These are phyloP conservation scores for Pelecanoides urinatrix DNA, from an alignment of 2,113 vertebrate species.

Conservation along the genomic window DNA sequence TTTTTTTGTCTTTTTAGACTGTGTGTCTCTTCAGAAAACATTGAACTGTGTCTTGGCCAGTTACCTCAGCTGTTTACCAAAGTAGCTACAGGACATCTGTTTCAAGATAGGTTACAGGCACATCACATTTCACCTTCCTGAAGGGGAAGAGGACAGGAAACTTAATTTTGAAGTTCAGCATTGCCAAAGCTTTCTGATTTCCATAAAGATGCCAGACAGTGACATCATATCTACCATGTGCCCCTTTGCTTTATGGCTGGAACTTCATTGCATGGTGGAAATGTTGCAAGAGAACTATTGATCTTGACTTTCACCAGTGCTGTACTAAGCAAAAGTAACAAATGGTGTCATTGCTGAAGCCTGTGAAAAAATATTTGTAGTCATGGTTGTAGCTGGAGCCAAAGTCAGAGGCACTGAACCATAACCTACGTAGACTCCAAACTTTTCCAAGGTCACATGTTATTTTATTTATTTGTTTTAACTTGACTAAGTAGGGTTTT, in stretches of 20 bases:
- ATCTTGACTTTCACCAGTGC: constrained; percentile 68
- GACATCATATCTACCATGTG: constrained; percentile 41
- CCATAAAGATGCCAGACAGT: constrained; percentile 23
- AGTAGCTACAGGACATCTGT: constrained; percentile 24
- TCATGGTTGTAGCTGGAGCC: constrained; percentile 66
- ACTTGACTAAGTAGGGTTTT: constrained; percentile 63
- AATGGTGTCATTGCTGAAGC: constrained; percentile 72
- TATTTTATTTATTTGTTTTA: constrained; percentile 71
- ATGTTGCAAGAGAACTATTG: constrained; percentile 54
- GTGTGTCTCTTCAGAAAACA: background rate
- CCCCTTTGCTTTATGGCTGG: constrained; percentile 30
- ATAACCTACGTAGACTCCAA: constrained; percentile 47
- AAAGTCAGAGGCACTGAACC: constrained; percentile 63
- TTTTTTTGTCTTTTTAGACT: background rate
- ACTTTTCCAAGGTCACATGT: constrained; percentile 45
- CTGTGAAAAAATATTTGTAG: constrained; percentile 75
- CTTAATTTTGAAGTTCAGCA: background rate
- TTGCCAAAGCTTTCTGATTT: constrained; percentile 27
- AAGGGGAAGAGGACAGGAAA: constrained; percentile 17
- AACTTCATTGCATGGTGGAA: constrained; percentile 55
- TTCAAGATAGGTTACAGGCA: background rate
- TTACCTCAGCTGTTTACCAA: constrained; percentile 10
- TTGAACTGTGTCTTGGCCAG: background rate
- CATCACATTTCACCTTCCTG: background rate
- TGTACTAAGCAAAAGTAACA: constrained; percentile 70